Conservation (phyloP, 2,888 invertebrate species). For the Spisula subtruncata region DNA sequence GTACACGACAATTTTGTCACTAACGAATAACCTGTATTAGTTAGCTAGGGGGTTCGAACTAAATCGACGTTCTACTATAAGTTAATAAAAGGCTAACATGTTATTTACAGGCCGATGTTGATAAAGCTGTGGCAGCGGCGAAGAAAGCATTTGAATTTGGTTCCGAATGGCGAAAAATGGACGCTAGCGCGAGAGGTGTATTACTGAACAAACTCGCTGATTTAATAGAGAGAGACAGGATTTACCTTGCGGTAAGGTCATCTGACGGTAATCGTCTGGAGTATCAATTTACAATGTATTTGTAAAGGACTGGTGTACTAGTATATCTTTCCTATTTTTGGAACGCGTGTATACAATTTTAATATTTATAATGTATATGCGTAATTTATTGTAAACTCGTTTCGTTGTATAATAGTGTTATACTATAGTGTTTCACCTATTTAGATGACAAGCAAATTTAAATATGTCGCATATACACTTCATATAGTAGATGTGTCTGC, state of each 20-base stretch:
- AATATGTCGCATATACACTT: too few relatives aligned
- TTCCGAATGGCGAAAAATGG: conserved; percentile 90
- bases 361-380: too few relatives aligned
- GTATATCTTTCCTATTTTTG: too few relatives aligned
- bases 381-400: too few relatives aligned
- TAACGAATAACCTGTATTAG: not conserved
- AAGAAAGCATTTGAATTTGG: conserved; percentile 89
- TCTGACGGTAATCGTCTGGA: too few relatives aligned
- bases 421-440: too few relatives aligned
- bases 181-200: conserved; percentile 94
- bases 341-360: too few relatives aligned
- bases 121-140: conserved; percentile 89
- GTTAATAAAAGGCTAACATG: not conserved
- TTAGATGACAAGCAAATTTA: too few relatives aligned
- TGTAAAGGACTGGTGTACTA: too few relatives aligned
- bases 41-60: not conserved
- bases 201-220: conserved; percentile 94
- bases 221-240: conserved; percentile 93
- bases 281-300: too few relatives aligned
- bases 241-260: conserved; percentile 92
- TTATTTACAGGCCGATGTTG: conserved; percentile 88
- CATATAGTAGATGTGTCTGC: not conserved
- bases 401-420: too few relatives aligned
- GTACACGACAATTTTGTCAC: too few relatives aligned
- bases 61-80: not conserved